phyloP scores from a whole-genome alignment of 1,140 invertebrate species.

The Apolygus lucorum region DNA sequence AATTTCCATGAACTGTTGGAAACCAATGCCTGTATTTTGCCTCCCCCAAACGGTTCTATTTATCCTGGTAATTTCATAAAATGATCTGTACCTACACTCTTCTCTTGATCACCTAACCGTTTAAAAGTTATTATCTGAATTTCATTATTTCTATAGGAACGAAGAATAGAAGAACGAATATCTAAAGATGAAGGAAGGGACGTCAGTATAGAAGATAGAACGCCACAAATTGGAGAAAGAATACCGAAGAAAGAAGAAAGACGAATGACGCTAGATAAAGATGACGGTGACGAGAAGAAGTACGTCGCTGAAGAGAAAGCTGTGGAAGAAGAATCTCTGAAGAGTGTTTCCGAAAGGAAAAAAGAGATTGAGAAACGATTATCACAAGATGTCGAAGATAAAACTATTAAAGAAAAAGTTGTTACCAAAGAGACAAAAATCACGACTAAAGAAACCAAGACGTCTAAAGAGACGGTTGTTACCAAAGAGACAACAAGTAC shows the following conservation, averaged over 20 bases:
- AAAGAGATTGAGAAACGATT: slow-evolving; percentile 60
- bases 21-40: too few species aligned
- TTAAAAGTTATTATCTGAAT: too few species aligned
- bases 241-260: slow-evolving; percentile 27
- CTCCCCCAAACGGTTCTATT: too few species aligned
- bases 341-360: slow-evolving; percentile 56
- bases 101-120: too few species aligned
- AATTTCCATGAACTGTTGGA: too few species aligned
- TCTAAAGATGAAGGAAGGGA: not conserved
- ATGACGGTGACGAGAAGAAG: slow-evolving; percentile 53
- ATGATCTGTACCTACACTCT: too few species aligned
- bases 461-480: not conserved
- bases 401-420: slow-evolving; percentile 40
- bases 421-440: slow-evolving; percentile 46
- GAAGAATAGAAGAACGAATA: not conserved
- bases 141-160: not conserved
- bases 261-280: slow-evolving; percentile 43
- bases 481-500: slow-evolving; percentile 18
- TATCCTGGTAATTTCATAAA: too few species aligned
- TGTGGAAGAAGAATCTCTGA: slow-evolving; percentile 43
- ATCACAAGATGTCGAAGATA: slow-evolving; percentile 45
- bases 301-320: slow-evolving; percentile 39
- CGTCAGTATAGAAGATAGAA: not conserved
- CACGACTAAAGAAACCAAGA: slow-evolving; percentile 20
- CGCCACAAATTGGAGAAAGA: slow-evolving; percentile 41